A percentile compares a stretch with the other conserved stretches of the same genome.
These are phyloP conservation scores for Gibbula magus DNA, from an alignment of 2,888 invertebrate species.

Conservation along the genomic window DNA sequence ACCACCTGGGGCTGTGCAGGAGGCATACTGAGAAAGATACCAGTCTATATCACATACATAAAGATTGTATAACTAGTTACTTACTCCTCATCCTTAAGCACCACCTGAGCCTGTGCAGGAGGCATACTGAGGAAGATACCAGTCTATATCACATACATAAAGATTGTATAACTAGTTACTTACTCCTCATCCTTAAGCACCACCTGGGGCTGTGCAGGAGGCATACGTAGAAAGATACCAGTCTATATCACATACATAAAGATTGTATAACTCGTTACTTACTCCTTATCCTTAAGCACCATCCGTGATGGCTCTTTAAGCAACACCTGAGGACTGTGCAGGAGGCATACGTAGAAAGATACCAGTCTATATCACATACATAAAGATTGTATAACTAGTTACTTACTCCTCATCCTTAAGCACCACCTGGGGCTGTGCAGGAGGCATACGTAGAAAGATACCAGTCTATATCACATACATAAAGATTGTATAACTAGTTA, in stretches of 20 bases:
- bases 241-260: conserved; percentile 85
- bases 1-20: conserved; percentile 54
- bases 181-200: conserved; percentile 63
- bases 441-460: conserved; percentile 82
- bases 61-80: conserved; percentile 25
- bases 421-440: conserved; percentile 54
- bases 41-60: conserved; percentile 87
- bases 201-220: conserved; percentile 53
- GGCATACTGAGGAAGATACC: conserved; percentile 86
- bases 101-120: conserved; percentile 51
- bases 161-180: conserved; percentile 31
- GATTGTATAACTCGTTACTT: conserved; percentile 33
- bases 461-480: conserved; percentile 89
- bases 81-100: conserved; percentile 63
- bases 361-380: conserved; percentile 89
- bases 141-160: conserved; percentile 85
- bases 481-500: not conserved
- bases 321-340: conserved; percentile 47
- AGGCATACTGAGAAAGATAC: conserved; percentile 84
- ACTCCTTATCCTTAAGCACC: conserved; percentile 62
- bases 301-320: no score
- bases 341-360: conserved; percentile 82
- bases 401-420: conserved; percentile 64
- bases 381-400: not conserved
- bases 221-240: conserved; percentile 86